Evolutionary conservation across 2,113 vertebrate species (phyloP).

Genomic region (Vulpes vulpes): DNA sequence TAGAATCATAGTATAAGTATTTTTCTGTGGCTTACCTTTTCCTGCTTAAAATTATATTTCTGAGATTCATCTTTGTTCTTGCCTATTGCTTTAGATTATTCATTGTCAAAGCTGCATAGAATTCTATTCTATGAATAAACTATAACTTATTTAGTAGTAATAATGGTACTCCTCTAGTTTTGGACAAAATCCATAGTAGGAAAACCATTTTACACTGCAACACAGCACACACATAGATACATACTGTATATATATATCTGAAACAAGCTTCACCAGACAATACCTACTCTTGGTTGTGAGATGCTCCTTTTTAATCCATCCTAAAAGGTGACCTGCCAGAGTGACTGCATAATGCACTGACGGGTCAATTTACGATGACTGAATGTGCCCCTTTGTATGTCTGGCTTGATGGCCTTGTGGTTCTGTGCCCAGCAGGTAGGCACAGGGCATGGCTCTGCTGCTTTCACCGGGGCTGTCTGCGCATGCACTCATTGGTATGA

Average conservation of each 20-base stretch:
- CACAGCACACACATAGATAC: not conserved
- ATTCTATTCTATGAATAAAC: slow-evolving; percentile 18
- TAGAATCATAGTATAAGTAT: not conserved
- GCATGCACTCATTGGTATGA: not conserved
- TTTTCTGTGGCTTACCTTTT: slow-evolving; percentile 59
- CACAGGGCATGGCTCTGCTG: not conserved
- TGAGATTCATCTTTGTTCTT: slow-evolving; percentile 49
- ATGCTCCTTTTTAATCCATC: not conserved
- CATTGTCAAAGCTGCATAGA: slow-evolving; percentile 30
- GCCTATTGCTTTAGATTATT: slow-evolving; percentile 51
- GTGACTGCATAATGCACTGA: not conserved
- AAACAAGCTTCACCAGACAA: not conserved
- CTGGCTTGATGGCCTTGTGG: not conserved
- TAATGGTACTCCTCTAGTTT: not conserved
- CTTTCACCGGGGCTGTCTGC: not conserved
- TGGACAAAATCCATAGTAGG: not conserved
- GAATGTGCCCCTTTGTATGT: fast-evolving
- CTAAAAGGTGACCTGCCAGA: not conserved
- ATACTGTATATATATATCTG: not conserved
- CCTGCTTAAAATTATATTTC: slow-evolving; percentile 54
- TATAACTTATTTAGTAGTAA: slow-evolving; percentile 26
- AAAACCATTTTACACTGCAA: not conserved
- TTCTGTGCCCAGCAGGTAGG: not conserved
- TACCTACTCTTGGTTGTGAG: not conserved
- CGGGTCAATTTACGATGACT: not conserved